Conservation (phyloP, 2,888 invertebrate species). For the Oligia fasciuncula region DNA sequence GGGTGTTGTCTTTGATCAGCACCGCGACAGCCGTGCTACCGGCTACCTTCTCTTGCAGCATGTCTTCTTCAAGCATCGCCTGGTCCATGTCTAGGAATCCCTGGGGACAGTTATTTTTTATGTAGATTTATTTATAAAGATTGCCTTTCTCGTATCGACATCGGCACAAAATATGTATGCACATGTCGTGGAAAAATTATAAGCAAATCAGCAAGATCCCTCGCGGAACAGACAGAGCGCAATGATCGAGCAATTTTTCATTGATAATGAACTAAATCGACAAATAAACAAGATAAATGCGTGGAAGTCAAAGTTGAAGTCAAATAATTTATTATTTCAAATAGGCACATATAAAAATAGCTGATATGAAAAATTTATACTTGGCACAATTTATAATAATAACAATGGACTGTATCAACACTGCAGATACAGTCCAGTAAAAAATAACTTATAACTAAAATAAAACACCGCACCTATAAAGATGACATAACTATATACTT, state of each 20-base stretch:
- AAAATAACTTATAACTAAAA: background rate
- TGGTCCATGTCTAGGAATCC: slow-evolving; percentile 98
- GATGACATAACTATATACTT: slow-evolving; percentile 22
- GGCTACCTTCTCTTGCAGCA: slow-evolving; percentile 97
- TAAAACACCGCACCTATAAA: slow-evolving; percentile 9
- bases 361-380: background rate
- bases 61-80: slow-evolving; percentile 97
- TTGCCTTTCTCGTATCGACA: background rate
- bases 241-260: background rate
- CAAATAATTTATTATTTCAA: background rate
- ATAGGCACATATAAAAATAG: background rate
- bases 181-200: background rate
- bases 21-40: slow-evolving; percentile 98
- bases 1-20: slow-evolving; percentile 94
- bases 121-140: background rate
- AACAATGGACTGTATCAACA: background rate
- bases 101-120: slow-evolving; percentile 74
- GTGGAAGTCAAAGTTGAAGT: background rate
- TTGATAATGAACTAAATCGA: background rate
- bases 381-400: background rate
- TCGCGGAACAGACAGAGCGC: background rate
- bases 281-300: background rate
- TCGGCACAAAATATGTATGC: background rate
- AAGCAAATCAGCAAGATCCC: background rate
- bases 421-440: background rate